Percentiles rank a stretch among this genome's conserved stretches.
phyloP scores from a whole-genome alignment of 2,888 invertebrate genomes.

The Ypsolopha scabrella region DNA sequence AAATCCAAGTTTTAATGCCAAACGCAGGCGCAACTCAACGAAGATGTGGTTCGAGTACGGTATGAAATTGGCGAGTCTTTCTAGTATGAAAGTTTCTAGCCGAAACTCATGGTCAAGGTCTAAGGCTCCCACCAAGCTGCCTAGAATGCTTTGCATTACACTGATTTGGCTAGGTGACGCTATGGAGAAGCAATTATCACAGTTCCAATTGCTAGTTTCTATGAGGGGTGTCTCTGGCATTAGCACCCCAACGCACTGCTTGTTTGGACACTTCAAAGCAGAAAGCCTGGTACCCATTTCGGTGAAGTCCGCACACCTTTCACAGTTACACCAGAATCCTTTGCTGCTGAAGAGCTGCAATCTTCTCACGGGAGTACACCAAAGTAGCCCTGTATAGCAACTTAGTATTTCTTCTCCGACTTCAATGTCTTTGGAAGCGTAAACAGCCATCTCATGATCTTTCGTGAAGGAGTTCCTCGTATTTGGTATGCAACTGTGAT shows the following conservation, averaged over 20 bases:
- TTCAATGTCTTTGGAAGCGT: conserved; percentile 68
- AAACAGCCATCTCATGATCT: conserved; percentile 66
- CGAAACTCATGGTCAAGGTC: conserved; percentile 52
- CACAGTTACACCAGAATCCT: conserved; percentile 74
- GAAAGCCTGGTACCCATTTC: conserved; percentile 71
- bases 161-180: conserved; percentile 53
- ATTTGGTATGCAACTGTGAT: conserved; percentile 78
- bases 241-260: conserved; percentile 62
- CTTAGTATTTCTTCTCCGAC: conserved; percentile 73
- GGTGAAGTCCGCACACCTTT: conserved; percentile 72
- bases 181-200: conserved; percentile 56
- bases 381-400: conserved; percentile 75
- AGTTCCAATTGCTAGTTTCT: conserved; percentile 63
- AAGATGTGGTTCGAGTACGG: conserved; percentile 50
- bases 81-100: conserved; percentile 41
- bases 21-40: conserved; percentile 41
- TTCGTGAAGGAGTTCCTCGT: conserved; percentile 71
- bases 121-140: conserved; percentile 62
- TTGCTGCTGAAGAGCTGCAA: conserved; percentile 73
- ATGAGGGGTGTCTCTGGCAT: conserved; percentile 63
- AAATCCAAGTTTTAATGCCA: conserved; percentile 40
- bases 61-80: conserved; percentile 39
- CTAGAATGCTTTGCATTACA: conserved; percentile 55
- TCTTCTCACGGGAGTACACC: conserved; percentile 74
- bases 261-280: conserved; percentile 63